These are phyloP conservation scores for Malthinus seriepunctatus DNA, from an alignment of 2,888 invertebrate species.

Conservation along the genomic window DNA sequence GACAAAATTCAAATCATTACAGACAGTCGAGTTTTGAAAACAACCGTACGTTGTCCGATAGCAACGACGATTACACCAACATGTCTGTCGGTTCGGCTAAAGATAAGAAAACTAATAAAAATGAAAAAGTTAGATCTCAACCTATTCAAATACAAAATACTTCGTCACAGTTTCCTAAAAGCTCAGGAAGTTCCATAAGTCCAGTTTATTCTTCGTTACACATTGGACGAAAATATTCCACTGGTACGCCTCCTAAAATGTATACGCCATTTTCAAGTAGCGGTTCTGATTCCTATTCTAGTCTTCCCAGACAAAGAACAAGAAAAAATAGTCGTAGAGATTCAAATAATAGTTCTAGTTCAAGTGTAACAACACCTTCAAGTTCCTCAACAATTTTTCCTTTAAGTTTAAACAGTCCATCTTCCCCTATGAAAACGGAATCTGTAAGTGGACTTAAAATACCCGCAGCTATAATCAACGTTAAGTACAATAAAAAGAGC, in stretches of 20 bases:
- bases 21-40: slow-evolving; percentile 47
- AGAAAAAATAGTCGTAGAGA: slow-evolving; percentile 51
- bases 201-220: slow-evolving; percentile 31
- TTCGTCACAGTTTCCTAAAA: slow-evolving; percentile 32
- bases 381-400: slow-evolving; percentile 68
- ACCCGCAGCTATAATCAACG: slow-evolving; percentile 43
- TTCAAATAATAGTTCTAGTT: slow-evolving; percentile 53
- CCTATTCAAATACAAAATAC: slow-evolving; percentile 65
- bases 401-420: slow-evolving; percentile 68
- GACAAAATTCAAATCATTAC: slow-evolving; percentile 37
- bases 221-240: slow-evolving; percentile 49
- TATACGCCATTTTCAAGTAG: slow-evolving; percentile 56
- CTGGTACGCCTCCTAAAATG: slow-evolving; percentile 54
- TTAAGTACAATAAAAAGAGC: slow-evolving; percentile 35
- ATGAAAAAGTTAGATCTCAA: slow-evolving; percentile 60
- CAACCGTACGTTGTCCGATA: slow-evolving; percentile 35
- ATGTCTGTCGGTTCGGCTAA: slow-evolving; percentile 53
- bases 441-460: slow-evolving; percentile 40
- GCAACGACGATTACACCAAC: slow-evolving; percentile 59
- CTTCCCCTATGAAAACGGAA: slow-evolving; percentile 61
- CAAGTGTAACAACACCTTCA: slow-evolving; percentile 61
- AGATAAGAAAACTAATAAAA: slow-evolving; percentile 45
- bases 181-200: slow-evolving; percentile 34
- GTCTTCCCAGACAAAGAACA: slow-evolving; percentile 49
- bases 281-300: slow-evolving; percentile 55